Evolutionary conservation across 2,797 vertebrate species (phyloP), one percentile per base, ranked within the genome.

Genomic region (Simalia tracyae): DNA sequence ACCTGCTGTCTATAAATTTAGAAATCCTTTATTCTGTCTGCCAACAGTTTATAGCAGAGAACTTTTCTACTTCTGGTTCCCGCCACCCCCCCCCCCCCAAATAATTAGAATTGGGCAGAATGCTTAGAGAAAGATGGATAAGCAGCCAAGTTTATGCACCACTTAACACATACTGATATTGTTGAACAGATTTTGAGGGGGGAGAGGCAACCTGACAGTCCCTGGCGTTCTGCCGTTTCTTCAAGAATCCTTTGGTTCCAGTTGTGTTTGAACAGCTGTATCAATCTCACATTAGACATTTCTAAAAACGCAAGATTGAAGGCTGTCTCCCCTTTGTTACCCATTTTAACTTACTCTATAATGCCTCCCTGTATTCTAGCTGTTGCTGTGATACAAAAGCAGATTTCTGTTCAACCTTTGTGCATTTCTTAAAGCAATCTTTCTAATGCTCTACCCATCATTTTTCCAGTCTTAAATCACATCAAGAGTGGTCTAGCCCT

Each of bases 101-200:
- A 36, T 81, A 14, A 46, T 68, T 91, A 54, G 50, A 31, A 91
- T 54, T 54, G 24, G 86, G 12, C 22, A 84, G 28, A 22, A 91
- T 4, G 57, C 22, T 84, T 64, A 50, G 14, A 59, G 60, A 5
- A 42, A 57, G 57, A 12, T 22, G n/a, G 66, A 57, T 15, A 5
- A 22, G 17, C 24, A 42, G 36, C 26, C 31, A 31, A 26, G 84
- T 72, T 61, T 61, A 54, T 66, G 36, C 5, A 50, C 11, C 26
- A 68, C 12, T 10, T 60, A 84, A n/a, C 61, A 92, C 56, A 68
- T 59, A 72, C 50, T 68, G 17, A 85, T 72, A 31, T 22, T 4
- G 17, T 64, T 90, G 14, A 26, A 85, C 46, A 91, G 50, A 57
- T 90, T 93, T 91, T 93, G 72, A 54, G 84, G 54, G 42, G 31